Percentiles rank a stretch among this genome's conserved stretches.
Evolutionary conservation across 2,888 invertebrate species (phyloP).

Genomic region (Esperia sulphurella): DNA sequence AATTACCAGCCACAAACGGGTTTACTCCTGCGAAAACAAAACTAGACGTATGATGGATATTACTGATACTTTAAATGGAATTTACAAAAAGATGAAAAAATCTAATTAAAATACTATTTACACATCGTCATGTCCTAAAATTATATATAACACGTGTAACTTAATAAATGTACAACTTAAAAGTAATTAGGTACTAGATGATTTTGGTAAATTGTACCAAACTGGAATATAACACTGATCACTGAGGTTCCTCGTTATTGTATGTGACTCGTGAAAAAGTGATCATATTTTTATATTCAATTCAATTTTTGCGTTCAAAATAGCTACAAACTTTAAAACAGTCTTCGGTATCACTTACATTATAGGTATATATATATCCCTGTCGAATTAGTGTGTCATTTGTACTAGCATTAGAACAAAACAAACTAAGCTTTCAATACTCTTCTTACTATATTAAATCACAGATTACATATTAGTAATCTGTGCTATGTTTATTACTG

Average conservation of each 20-base stretch:
- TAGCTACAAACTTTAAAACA: constrained; percentile 71
- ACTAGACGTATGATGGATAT: constrained; percentile 27
- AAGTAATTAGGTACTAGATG: constrained; percentile 66
- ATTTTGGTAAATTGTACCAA: constrained; percentile 66
- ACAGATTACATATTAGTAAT: no score
- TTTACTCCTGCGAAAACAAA: background rate
- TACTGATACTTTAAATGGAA: constrained; percentile 15
- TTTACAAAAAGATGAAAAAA: constrained; percentile 29
- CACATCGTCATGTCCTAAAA: constrained; percentile 31
- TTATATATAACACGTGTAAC: constrained; percentile 28
- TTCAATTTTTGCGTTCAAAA: constrained; percentile 53
- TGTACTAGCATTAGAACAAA: constrained; percentile 69
- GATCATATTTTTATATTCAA: constrained; percentile 37
- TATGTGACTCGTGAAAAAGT: constrained; percentile 34
- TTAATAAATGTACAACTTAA: constrained; percentile 51
- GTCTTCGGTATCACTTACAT: constrained; percentile 76
- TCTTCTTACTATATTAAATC: constrained; percentile 26
- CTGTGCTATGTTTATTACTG: constrained; percentile 13
- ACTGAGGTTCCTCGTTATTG: constrained; percentile 42
- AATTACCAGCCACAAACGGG: no score
- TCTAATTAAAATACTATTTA: constrained; percentile 21
- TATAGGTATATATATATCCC: constrained; percentile 69
- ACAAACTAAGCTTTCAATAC: constrained; percentile 45
- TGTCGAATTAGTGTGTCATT: constrained; percentile 69
- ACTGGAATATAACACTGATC: constrained; percentile 64